Percentiles rank a stretch among this genome's conserved stretches.
These are phyloP conservation scores for Gracilinanus agilis DNA, from an alignment of 2,113 vertebrate genomes.

Conservation along the genomic window DNA sequence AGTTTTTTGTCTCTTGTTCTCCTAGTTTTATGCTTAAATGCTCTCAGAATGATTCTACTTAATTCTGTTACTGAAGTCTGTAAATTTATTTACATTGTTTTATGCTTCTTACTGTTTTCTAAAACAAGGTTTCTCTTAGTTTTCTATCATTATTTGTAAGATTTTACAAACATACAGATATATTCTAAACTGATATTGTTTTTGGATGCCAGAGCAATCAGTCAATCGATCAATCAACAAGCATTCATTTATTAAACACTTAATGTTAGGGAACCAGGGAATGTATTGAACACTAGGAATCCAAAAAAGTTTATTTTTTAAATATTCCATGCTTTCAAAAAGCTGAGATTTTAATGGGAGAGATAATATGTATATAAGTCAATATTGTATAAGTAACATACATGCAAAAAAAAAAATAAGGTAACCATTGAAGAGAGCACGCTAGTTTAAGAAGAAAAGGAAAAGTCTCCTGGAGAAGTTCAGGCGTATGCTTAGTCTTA, in stretches of 20 bases:
- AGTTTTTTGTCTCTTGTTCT: neutral
- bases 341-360: neutral
- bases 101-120: neutral
- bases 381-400: neutral
- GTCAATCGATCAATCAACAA: neutral
- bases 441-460: neutral
- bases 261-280: neutral
- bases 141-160: neutral
- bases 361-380: neutral
- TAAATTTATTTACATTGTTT: neutral
- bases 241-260: neutral
- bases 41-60: neutral
- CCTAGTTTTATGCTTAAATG: neutral
- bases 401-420: neutral
- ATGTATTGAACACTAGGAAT: neutral
- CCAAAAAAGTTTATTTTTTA: neutral
- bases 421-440: neutral
- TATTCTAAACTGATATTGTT: neutral
- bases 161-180: neutral
- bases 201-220: neutral
- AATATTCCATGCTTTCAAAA: neutral
- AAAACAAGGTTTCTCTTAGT: neutral
- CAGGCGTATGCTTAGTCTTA: neutral
- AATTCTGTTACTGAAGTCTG: neutral
- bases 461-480: neutral